Evolutionary conservation across 2,797 vertebrate species (phyloP).

Genomic region (Fringilla coelebs): DNA sequence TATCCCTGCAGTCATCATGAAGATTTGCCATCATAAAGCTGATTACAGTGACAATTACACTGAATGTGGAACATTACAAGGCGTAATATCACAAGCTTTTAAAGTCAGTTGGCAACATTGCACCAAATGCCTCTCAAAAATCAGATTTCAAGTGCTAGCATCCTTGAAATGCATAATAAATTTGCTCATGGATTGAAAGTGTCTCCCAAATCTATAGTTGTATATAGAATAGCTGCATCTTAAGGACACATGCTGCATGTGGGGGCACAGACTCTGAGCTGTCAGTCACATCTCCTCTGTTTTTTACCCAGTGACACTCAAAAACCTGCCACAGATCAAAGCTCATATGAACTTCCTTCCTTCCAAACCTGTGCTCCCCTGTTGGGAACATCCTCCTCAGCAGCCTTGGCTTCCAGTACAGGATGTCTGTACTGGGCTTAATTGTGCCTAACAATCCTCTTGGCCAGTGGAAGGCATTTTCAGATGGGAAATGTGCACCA

Average conservation of each 20-base stretch:
- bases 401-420: constrained; percentile 7
- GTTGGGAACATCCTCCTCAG: not conserved
- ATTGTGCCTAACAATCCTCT: constrained; percentile 28
- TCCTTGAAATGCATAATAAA: not conserved
- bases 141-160: not conserved
- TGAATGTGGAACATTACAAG: not conserved
- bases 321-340: not conserved
- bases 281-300: not conserved
- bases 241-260: accelerated
- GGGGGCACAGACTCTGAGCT: not conserved
- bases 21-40: constrained; percentile 20
- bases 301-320: not conserved
- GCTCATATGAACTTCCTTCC: not conserved
- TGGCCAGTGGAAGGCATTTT: constrained; percentile 42
- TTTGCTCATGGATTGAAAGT: not conserved
- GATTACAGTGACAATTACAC: constrained; percentile 29
- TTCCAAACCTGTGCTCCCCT: not conserved
- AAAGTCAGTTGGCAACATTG: constrained; percentile 7
- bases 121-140: not conserved
- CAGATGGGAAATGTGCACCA: constrained; percentile 16
- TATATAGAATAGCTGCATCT: not conserved
- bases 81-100: not conserved
- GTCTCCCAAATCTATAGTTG: not conserved
- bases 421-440: constrained; percentile 33
- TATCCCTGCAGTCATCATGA: not conserved